Conservation (phyloP, 2,888 invertebrate genomes). For the Drosophila lacicola region DNA sequence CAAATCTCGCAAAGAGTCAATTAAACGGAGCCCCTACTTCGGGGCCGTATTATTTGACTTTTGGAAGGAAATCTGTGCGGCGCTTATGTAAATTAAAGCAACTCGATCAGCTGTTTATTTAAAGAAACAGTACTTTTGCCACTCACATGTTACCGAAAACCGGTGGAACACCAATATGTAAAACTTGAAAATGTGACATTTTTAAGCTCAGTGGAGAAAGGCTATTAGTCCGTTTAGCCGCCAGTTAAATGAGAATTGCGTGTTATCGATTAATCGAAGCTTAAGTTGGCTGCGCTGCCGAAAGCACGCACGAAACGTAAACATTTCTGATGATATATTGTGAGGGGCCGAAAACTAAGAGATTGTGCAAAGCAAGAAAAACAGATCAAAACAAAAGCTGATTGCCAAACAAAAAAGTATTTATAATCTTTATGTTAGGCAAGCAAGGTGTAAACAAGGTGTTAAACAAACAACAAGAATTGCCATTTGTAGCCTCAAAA, state of each 20-base stretch:
- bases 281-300: conserved; percentile 26
- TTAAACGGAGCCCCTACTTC: too few relatives aligned
- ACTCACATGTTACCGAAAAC: too few relatives aligned
- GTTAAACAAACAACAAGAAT: conserved; percentile 24
- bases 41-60: too few relatives aligned
- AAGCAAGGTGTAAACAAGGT: conserved; percentile 30
- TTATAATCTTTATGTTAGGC: conserved; percentile 25
- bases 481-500: conserved; percentile 7
- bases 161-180: too few relatives aligned
- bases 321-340: conserved; percentile 44
- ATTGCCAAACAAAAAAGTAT: conserved; percentile 30
- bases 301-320: conserved; percentile 34
- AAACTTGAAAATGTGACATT: too few relatives aligned
- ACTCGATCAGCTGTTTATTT: too few relatives aligned
- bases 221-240: neutral
- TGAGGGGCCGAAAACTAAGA: conserved; percentile 30
- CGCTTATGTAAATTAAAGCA: too few relatives aligned
- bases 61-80: too few relatives aligned
- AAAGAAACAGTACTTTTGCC: too few relatives aligned
- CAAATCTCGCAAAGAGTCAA: too few relatives aligned
- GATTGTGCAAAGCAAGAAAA: conserved; percentile 37
- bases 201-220: too few relatives aligned
- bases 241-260: conserved; percentile 17
- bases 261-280: conserved; percentile 40
- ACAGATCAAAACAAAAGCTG: conserved; percentile 3